Evolutionary conservation across 2,888 invertebrate species (phyloP).

Genomic region (Drosophila nr. fundita): DNA sequence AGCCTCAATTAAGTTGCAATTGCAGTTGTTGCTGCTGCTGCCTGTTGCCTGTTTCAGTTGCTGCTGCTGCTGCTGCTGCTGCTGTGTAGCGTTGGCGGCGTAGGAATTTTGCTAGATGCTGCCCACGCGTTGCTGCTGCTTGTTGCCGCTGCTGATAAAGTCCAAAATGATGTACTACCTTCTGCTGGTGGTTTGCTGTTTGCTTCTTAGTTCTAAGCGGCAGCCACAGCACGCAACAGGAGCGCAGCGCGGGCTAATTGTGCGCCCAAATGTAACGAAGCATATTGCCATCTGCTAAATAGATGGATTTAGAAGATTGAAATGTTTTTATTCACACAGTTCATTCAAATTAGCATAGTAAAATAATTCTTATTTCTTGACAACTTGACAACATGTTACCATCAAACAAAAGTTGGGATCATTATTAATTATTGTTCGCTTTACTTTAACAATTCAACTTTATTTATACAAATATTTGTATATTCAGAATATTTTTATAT

Average conservation of each 20-base stretch:
- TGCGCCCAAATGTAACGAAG: constrained; percentile 15
- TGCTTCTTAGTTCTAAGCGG: constrained; percentile 39
- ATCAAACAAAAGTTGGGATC: too few relatives aligned
- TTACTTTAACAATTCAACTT: not conserved
- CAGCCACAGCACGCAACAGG: constrained; percentile 31
- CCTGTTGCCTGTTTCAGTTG: constrained; percentile 17
- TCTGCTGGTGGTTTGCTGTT: constrained; percentile 56
- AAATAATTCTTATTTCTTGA: not conserved
- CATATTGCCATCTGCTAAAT: too few relatives aligned
- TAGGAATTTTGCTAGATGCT: constrained; percentile 64
- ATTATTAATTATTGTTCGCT: too few relatives aligned
- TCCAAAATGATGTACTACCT: constrained; percentile 80
- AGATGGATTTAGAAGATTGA: too few relatives aligned
- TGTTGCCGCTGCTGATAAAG: constrained; percentile 71
- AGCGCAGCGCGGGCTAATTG: constrained; percentile 45
- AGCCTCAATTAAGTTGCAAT: constrained; percentile 81
- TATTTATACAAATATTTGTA: not conserved
- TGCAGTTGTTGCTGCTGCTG: constrained; percentile 58
- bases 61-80: constrained; percentile 42
- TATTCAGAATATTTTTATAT: too few relatives aligned
- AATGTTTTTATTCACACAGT: not conserved
- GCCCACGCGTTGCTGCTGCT: constrained; percentile 59
- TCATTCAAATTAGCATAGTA: not conserved
- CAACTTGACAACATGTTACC: too few relatives aligned
- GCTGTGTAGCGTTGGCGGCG: constrained; percentile 58